phyloP scores from a whole-genome alignment of 2,113 vertebrate genomes.

The Epinephelus lanceolatus region DNA sequence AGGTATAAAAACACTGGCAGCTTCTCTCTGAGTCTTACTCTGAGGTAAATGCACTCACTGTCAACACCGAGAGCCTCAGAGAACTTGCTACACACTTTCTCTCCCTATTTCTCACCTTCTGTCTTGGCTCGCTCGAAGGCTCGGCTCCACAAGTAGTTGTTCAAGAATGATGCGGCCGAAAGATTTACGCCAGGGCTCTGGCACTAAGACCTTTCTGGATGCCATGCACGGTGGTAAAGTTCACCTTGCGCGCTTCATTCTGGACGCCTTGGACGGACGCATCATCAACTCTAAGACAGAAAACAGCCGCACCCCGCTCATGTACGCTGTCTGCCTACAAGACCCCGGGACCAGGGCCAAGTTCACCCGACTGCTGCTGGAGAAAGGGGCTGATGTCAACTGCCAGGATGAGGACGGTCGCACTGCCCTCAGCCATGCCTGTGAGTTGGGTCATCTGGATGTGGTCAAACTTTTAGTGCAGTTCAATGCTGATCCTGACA shows the following conservation, averaged over 20 bases:
- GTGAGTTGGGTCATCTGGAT: conserved; percentile 90
- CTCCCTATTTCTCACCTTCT: conserved; percentile 29
- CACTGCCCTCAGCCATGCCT: conserved; percentile 90
- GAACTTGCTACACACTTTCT: conserved; percentile 59
- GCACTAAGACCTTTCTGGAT: conserved; percentile 91
- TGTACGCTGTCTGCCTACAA: conserved; percentile 88
- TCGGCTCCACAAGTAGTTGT: conserved; percentile 35
- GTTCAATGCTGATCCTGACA: conserved; percentile 90
- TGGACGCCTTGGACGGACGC: conserved; percentile 91
- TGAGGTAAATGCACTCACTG: conserved; percentile 66
- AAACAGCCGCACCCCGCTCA: conserved; percentile 90
- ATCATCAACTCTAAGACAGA: conserved; percentile 92
- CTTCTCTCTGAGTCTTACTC: conserved; percentile 80
- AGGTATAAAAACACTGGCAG: conserved; percentile 85
- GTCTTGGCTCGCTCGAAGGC: conserved; percentile 17
- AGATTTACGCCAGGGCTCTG: conserved; percentile 90
- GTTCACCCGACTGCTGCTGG: conserved; percentile 89
- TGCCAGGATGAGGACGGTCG: conserved; percentile 88
- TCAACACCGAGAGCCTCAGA: conserved; percentile 58
- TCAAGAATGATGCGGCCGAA: conserved; percentile 89
- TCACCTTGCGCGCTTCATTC: conserved; percentile 91
- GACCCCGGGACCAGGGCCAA: conserved; percentile 85
- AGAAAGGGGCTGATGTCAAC: conserved; percentile 91
- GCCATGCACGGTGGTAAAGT: conserved; percentile 92
- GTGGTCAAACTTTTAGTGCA: conserved; percentile 91